Base-by-base conservation (phyloP, 2,113 vertebrate genomes). In the Danionella cerebrum region DNA sequence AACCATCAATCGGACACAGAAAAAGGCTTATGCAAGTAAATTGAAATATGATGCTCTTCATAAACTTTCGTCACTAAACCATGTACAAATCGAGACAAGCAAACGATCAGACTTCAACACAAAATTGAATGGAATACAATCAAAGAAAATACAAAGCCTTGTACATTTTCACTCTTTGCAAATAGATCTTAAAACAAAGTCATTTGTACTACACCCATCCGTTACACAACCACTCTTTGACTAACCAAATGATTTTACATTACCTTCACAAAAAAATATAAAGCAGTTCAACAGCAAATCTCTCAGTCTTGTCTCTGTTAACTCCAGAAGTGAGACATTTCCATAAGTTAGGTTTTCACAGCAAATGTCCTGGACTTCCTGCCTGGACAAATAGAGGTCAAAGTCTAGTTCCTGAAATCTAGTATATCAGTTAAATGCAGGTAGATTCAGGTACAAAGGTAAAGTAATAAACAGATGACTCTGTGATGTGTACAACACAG, bases 371-470 rank as follows among this genome's bases (percentile, higher is more conserved):
- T 44, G 0, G 16, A 75, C 69, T 83, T 84, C 76, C 80, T 84
- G 63, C 36, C 51, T 5, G 3, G 33, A 66, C 24, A 13, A 53
- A 39, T 4, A 7, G n/a, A 25, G 80, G 67, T 72, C 82, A 87
- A 89, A 89, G 88, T 82, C 52, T 36, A 6, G 47, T 12, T 50
- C 66, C 2, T 13, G 70, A 39, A 70, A 68, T 59, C 71, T 71
- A 66, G 5, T 25, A 45, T 18, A 2, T 63, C 48, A 70, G n/a
- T 24, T 60, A 10, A 10, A 11, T 24, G 16, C 21, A 29, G 33
- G 41, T 31, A 27, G 50, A 33, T 35, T 63, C 12, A 33, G 24
- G 70, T 55, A 39, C 75, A 73, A 73, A 73, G 75, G 70, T 70
- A 13, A 31, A 19, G 57, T 19, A 25, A 53, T 45, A 44, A 45